These are phyloP conservation scores for Tenthredo amoena DNA, from an alignment of 2,888 invertebrate species.

Conservation along the genomic window DNA sequence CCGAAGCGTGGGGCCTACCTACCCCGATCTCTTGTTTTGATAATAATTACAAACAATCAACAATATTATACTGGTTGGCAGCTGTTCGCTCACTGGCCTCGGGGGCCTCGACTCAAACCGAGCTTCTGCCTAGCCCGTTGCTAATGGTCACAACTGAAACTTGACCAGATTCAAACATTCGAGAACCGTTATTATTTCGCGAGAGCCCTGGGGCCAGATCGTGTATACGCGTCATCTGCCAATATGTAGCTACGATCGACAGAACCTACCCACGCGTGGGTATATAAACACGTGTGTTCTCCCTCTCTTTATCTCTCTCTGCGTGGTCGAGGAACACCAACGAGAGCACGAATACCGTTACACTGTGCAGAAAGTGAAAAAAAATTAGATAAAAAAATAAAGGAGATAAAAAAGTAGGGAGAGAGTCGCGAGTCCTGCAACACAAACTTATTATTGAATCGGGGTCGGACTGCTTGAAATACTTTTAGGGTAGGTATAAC, in stretches of 20 bases:
- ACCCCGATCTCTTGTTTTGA: slow-evolving; percentile 31
- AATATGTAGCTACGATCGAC: slow-evolving; percentile 8
- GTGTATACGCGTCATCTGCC: slow-evolving; percentile 34
- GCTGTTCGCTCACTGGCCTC: slow-evolving; percentile 36
- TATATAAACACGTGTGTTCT: slow-evolving; percentile 1
- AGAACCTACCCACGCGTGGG: background rate
- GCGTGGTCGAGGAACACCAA: background rate
- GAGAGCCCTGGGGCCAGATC: background rate
- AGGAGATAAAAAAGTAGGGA: background rate
- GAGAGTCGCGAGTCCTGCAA: background rate
- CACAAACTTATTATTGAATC: background rate
- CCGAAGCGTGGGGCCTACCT: background rate
- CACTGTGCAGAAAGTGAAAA: background rate
- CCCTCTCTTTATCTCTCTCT: background rate
- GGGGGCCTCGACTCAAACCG: background rate
- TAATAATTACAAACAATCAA: slow-evolving; percentile 50
- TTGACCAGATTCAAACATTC: slow-evolving; percentile 41
- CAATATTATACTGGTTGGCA: slow-evolving; percentile 27
- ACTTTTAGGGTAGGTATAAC: slow-evolving; percentile 1
- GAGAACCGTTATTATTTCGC: slow-evolving; percentile 42
- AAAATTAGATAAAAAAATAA: background rate
- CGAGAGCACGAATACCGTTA: background rate
- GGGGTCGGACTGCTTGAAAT: slow-evolving; percentile 1
- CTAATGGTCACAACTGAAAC: slow-evolving; percentile 30
- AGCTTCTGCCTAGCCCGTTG: background rate